phyloP scores from a whole-genome alignment of 1,140 invertebrate species.

The Trachelipus rathkii region DNA sequence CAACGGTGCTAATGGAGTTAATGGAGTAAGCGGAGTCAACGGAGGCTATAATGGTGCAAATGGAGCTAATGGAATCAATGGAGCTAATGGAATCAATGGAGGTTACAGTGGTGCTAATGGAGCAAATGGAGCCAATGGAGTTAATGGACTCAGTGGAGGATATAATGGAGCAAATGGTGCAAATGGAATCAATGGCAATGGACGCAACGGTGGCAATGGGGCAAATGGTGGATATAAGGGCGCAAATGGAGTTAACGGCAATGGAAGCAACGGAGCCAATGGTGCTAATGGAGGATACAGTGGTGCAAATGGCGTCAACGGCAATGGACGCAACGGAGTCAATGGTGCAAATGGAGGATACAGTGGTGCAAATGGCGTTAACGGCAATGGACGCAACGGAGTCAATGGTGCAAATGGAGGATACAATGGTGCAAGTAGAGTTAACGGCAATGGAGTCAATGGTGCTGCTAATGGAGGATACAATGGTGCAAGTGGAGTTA shows the following conservation, averaged over 20 bases:
- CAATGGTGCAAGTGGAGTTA: background rate
- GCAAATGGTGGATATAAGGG: slow-evolving; percentile 4
- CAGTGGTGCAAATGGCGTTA: background rate
- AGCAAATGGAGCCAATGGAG: slow-evolving; percentile 4
- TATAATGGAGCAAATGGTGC: slow-evolving; percentile 17
- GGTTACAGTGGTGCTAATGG: too few relatives aligned
- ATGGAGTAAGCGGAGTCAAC: slow-evolving; percentile 2
- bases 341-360: slow-evolving; percentile 5
- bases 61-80: background rate
- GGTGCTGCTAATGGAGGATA: slow-evolving; percentile 13
- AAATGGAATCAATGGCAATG: background rate
- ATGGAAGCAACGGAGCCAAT: background rate
- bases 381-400: background rate
- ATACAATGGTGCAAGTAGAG: background rate
- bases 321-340: background rate
- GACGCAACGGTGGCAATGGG: background rate
- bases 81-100: slow-evolving; percentile 17
- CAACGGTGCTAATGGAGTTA: background rate
- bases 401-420: background rate
- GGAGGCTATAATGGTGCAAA: slow-evolving; percentile 8
- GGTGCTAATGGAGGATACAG: background rate
- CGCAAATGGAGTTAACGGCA: background rate
- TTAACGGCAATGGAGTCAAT: background rate
- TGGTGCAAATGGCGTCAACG: too few relatives aligned
- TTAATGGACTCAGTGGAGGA: background rate